Evolutionary conservation across 2,888 invertebrate species (phyloP), one percentile per base, ranked within the genome.

Genomic region (Heterodera filipjevi): DNA sequence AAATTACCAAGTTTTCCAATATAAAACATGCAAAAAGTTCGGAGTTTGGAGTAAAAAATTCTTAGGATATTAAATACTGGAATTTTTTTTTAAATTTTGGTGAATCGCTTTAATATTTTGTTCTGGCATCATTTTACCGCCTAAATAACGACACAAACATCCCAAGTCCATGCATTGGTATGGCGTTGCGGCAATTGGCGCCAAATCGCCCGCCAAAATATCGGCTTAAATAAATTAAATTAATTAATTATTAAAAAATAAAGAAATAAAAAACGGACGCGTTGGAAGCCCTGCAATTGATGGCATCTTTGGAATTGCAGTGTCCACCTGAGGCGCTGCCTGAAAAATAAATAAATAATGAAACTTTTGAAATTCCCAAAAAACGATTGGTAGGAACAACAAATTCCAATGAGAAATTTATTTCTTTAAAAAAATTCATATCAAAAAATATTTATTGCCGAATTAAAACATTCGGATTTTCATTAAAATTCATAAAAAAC

Each of bases 141-240:
- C 83, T 66, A 87, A 78, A 81, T 85, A 88, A 12, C 82, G 81
- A 73, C 87, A 88, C 68, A 87, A 80, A 77, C 87, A 87, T 27
- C 85, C 82, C 53, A 88, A 77, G 77, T 86, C 86, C 86, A 88
- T 84, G 80, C 87, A 87, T 73, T 86, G 85, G 66, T 85, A 86
- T 66, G 86, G 83, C 3, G 79, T 83, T 6, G 86, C 82, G 22
- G 86, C 85, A 71, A 87, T 85, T 16, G 86, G 85, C 1, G 87
- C 87, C 66, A 87, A 79, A 75, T 87, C 86, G 12, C 86, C 86
- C 0, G 85, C 85, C 76, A 85, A n/a, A 49, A 39, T n/a, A n/a
- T 59, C 59, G 44, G 64, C 73, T 73, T 19, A 19, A 53, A 53
- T 22, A 53, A 14, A 53, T 53, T 53, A 12, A 53, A 19, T 53